phyloP scores from a whole-genome alignment of 2,888 invertebrate species.

The Furcula furcula region DNA sequence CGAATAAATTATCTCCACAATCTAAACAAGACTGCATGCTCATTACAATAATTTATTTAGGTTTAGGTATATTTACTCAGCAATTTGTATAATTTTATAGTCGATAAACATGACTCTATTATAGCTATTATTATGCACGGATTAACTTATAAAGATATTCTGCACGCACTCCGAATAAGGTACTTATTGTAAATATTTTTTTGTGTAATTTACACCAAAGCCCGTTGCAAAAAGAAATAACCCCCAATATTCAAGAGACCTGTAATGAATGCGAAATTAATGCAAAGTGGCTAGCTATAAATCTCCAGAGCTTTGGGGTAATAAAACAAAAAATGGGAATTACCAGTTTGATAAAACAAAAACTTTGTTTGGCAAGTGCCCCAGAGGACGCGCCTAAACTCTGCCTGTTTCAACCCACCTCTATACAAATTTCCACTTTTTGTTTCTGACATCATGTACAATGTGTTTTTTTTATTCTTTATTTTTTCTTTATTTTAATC shows the following conservation, averaged over 20 bases:
- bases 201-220: slow-evolving; percentile 54
- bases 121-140: slow-evolving; percentile 19
- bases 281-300: slow-evolving; percentile 74
- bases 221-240: slow-evolving; percentile 47
- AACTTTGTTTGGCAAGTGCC: slow-evolving; percentile 72
- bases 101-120: slow-evolving; percentile 14
- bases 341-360: slow-evolving; percentile 76
- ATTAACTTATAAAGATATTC: slow-evolving; percentile 34
- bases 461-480: too few species aligned
- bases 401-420: slow-evolving; percentile 37
- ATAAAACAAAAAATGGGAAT: slow-evolving; percentile 78
- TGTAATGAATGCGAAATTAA: slow-evolving; percentile 77
- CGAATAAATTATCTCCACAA: too few species aligned
- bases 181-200: slow-evolving; percentile 38
- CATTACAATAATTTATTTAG: too few species aligned
- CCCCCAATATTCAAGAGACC: slow-evolving; percentile 60
- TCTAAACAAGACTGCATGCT: too few species aligned
- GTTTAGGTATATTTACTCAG: too few species aligned
- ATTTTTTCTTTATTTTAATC: too few species aligned
- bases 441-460: slow-evolving; percentile 35
- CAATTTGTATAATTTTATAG: slow-evolving; percentile 22
- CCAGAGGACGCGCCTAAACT: slow-evolving; percentile 52
- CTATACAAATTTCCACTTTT: slow-evolving; percentile 51
- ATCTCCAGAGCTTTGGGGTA: slow-evolving; percentile 69
- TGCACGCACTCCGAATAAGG: slow-evolving; percentile 29